Evolutionary conservation across 2,888 invertebrate species (phyloP), one percentile per base, ranked within the genome.

Genomic region (Lepidonotus clava): DNA sequence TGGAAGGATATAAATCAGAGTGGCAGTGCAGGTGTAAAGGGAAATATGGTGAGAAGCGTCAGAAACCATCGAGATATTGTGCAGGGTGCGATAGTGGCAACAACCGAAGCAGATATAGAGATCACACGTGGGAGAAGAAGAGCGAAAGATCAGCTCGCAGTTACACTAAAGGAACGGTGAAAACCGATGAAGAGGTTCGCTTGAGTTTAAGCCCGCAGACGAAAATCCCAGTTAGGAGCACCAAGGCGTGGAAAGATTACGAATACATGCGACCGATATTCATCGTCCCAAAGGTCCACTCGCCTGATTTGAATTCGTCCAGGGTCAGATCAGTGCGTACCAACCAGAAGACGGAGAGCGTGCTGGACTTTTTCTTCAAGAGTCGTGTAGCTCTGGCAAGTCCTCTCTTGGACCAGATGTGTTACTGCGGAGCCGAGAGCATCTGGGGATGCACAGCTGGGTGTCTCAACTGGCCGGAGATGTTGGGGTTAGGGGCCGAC

Each of bases 391-490:
- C 80, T 0, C 80, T 80, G 51, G 24, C 80, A 41, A 80, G 80
- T 28, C 80, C 80, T 8, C 46, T 80, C 1, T 24, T 80, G 4
- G 80, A 46, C 28, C 46, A 80, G 80, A 46, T 80, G 80, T 80
- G 80, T 46, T 80, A 46, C 46, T 80, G 80, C 28, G 80, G 80
- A 21, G 80, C 80, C 14, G 80, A 80, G 51, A 80, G 80, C 51
- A 51, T 80, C 24, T 80, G 41, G 80, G 24, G 80, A 46, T 80
- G 80, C 51, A 80, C 80, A 8, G 28, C 80, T 8, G 80, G 80
- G 28, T 80, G 80, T 41, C 32, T 80, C 28, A 80, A 51, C 80
- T 80, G 80, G 80, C 80, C 80, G 34, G 71, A 85, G 71, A 85
- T 85, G 85, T 24, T 85, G 71, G 46, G 85, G 1, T 46, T 80